A percentile compares a stretch with the other conserved stretches of the same genome.
Evolutionary conservation across 1,140 invertebrate genomes (phyloP).

Genomic region (Triops longicaudatus): DNA sequence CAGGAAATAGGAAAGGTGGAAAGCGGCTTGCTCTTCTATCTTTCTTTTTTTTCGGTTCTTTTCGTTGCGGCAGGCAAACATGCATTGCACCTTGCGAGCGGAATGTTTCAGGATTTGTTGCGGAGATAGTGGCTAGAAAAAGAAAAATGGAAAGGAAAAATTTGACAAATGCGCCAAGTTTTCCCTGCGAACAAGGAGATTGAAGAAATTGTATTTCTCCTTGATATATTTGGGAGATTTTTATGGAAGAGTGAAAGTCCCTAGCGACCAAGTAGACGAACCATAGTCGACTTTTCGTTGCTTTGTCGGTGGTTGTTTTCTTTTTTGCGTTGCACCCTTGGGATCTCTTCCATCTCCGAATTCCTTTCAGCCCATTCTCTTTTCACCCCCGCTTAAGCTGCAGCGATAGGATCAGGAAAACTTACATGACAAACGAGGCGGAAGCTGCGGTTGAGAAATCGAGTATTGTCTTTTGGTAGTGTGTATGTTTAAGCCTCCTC

Average conservation of each 20-base stretch:
- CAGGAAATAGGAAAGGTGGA: too few species aligned
- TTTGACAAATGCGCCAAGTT: background rate
- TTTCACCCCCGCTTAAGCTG: background rate
- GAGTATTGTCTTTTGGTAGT: background rate
- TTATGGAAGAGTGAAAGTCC: background rate
- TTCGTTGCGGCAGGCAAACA: background rate
- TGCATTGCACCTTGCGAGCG: background rate
- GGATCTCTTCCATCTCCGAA: background rate
- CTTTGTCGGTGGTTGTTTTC: background rate
- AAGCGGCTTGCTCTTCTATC: too few species aligned
- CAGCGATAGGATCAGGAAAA: background rate
- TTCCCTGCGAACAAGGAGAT: background rate
- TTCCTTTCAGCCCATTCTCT: background rate
- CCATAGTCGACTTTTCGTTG: background rate
- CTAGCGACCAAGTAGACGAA: background rate
- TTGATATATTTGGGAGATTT: slow-evolving; percentile 12
- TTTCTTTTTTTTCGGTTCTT: too few species aligned
- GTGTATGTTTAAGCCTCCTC: background rate
- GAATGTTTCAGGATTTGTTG: background rate
- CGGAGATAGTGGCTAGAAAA: background rate
- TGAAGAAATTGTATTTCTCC: slow-evolving; percentile 8
- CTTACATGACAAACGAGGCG: background rate
- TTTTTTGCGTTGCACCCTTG: background rate
- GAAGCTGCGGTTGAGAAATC: background rate
- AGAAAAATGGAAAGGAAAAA: background rate